These are phyloP conservation scores for Pardalotus punctatus DNA, from an alignment of 2,113 vertebrate genomes.

Conservation along the genomic window DNA sequence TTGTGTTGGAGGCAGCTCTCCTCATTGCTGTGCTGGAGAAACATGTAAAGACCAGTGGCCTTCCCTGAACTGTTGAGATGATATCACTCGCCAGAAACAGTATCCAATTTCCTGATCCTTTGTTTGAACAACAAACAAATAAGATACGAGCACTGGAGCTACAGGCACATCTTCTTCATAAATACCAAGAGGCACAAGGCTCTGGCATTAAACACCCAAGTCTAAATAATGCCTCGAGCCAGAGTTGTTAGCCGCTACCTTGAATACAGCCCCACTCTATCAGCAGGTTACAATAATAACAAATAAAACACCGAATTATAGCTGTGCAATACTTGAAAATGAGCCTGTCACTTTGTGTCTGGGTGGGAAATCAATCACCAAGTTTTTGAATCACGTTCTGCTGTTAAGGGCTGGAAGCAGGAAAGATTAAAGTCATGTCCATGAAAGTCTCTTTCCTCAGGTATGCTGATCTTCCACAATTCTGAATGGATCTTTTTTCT, in stretches of 20 bases:
- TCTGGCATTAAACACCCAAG: not conserved
- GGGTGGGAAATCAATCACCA: conserved; percentile 45
- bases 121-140: conserved; percentile 67
- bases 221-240: conserved; percentile 45
- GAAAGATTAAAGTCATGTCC: conserved; percentile 43
- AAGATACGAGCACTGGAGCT: conserved; percentile 3
- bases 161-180: conserved; percentile 53
- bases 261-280: conserved; percentile 16
- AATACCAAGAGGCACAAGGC: conserved; percentile 30
- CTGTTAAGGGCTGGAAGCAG: conserved; percentile 13
- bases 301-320: conserved; percentile 60
- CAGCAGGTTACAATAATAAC: conserved; percentile 65
- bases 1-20: not conserved
- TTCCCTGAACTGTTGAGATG: conserved; percentile 26
- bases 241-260: conserved; percentile 1
- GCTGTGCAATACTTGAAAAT: conserved; percentile 50
- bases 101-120: conserved; percentile 65
- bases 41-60: not conserved
- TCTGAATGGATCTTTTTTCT: not conserved
- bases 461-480: not conserved
- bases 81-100: conserved; percentile 21
- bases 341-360: conserved; percentile 54
- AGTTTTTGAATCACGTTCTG: not conserved
- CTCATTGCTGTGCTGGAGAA: not conserved
- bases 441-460: not conserved